Percentiles rank a stretch among this genome's conserved stretches.
phyloP scores from a whole-genome alignment of 2,797 vertebrate genomes.

The Phoebastria nigripes region DNA sequence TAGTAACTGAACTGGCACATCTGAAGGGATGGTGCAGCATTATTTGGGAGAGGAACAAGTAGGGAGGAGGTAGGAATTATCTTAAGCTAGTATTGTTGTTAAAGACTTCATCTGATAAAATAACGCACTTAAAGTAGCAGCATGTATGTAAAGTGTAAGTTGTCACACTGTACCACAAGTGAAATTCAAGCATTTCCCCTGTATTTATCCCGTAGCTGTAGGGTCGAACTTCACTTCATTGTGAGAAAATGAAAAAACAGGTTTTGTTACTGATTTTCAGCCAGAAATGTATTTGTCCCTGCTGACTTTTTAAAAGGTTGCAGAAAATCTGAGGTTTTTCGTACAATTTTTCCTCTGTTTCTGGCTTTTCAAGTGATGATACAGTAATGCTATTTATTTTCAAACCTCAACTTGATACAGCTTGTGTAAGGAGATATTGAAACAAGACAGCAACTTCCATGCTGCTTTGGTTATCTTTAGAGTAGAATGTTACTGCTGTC shows the following conservation, averaged over 20 bases:
- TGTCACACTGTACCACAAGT: background rate
- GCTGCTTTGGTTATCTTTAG: background rate
- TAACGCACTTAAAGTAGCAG: background rate
- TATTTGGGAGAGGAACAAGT: background rate
- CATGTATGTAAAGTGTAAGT: background rate
- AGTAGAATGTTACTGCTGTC: background rate
- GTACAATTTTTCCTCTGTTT: background rate
- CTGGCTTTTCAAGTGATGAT: background rate
- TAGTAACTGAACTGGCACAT: background rate
- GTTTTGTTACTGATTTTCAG: background rate
- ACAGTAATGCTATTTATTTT: background rate
- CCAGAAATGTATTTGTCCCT: background rate
- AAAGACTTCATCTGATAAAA: background rate
- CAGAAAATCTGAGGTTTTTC: background rate
- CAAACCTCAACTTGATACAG: background rate
- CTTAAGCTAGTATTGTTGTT: background rate
- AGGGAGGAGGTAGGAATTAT: background rate
- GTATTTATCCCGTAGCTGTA: background rate
- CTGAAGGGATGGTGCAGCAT: rapidly evolving
- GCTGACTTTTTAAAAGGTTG: background rate
- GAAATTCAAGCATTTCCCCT: background rate
- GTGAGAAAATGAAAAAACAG: background rate
- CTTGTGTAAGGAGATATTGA: background rate
- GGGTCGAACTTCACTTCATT: background rate
- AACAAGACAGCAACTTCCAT: background rate